Evolutionary conservation across 1,140 invertebrate genomes (phyloP), one percentile per base, ranked within the genome.

Genomic region (Leptestheria dahalacensis): DNA sequence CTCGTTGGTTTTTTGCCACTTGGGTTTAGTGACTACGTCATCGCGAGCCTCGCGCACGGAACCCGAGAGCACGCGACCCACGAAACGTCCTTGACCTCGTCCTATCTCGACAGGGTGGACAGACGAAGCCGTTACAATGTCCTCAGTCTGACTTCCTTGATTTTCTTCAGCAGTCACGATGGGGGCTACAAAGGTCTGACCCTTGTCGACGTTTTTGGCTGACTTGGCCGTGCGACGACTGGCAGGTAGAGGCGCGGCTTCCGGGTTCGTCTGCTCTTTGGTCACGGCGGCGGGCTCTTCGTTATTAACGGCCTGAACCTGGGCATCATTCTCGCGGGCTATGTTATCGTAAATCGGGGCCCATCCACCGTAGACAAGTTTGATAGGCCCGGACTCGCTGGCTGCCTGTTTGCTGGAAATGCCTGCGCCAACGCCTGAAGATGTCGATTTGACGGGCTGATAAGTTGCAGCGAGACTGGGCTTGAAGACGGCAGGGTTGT

Each of bases 361-460:
- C 61, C 61, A 62, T 50, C 54, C 54, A 53, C 59, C 53, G 52
- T 61, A 61, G 58, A 25, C 49, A 49, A 53, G 51, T 51, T 33
- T 26, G 25, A 15, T 49, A n/a, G 58, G 25, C 48, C 24, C 53
- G 18, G 10, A 18, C 21, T 18, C 18, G 49, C 26, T 52, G 18
- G 53, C 26, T 51, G 24, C 15, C 24, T n/a, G 41, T 21, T 53
- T 18, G 50, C 59, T 55, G 28, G 48, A 12, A 24, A 25, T 28
- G 21, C 26, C 50, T n/a, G n/a, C n/a, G n/a, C n/a, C n/a, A n/a
- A n/a, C n/a, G n/a, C n/a, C n/a, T n/a, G n/a, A n/a, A 15, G 48
- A n/a, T 9, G n/a, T 1, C 1, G 47, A 21, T 11, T n/a, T 58
- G 57, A 25, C 25, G 28, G 33, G 24, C 20, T 57, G 56, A 20